Evolutionary conservation across 1,140 invertebrate species (phyloP).

Genomic region (Diploscapter pachys): DNA sequence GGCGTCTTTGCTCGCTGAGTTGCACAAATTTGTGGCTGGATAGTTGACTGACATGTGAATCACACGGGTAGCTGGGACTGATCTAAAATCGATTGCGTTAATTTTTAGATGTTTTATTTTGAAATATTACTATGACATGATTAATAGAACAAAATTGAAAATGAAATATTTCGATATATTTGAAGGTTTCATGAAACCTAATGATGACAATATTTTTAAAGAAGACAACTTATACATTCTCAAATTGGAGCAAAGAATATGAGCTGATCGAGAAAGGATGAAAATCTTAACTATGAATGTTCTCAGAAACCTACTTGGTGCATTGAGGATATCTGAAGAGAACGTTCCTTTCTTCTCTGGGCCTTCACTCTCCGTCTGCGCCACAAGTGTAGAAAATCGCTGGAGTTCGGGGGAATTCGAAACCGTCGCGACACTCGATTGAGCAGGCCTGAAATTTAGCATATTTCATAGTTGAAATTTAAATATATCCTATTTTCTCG

Average conservation of each 20-base stretch:
- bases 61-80: conserved; percentile 31
- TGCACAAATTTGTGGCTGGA: conserved; percentile 49
- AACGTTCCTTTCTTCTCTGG: conserved; percentile 67
- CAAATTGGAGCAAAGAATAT: too few relatives aligned
- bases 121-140: too few relatives aligned
- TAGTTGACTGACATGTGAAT: conserved; percentile 47
- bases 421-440: conserved; percentile 78
- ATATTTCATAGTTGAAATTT: too few relatives aligned
- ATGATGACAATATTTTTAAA: too few relatives aligned
- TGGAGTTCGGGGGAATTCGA: conserved; percentile 82
- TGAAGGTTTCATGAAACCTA: too few relatives aligned
- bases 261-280: too few relatives aligned
- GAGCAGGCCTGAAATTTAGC: conserved; percentile 67
- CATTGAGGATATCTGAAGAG: conserved; percentile 56
- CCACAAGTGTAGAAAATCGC: conserved; percentile 93
- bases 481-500: too few relatives aligned
- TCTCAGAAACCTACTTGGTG: conserved; percentile 43
- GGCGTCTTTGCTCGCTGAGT: conserved; percentile 46
- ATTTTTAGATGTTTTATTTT: too few relatives aligned
- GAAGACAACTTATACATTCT: too few relatives aligned
- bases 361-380: conserved; percentile 90
- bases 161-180: too few relatives aligned
- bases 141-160: too few relatives aligned
- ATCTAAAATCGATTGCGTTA: neutral
- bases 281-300: too few relatives aligned